Conservation (phyloP, 1,140 invertebrate genomes). For the Parasteatoda tepidariorum region DNA sequence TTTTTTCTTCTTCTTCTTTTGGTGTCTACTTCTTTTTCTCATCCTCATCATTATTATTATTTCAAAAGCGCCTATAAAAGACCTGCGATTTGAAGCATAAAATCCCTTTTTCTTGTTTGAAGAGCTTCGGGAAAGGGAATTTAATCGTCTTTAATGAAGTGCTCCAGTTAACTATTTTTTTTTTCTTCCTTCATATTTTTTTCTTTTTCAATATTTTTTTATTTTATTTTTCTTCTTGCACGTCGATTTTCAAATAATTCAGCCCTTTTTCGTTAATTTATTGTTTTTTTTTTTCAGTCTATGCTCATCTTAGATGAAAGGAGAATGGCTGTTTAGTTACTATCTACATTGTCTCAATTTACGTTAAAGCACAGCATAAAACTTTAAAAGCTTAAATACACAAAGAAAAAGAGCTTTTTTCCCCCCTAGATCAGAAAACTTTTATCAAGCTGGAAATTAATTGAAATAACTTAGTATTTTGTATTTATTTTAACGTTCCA, state of each 20-base stretch:
- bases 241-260: slow-evolving; percentile 39
- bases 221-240: slow-evolving; percentile 3
- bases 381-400: too few species aligned
- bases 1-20: not conserved
- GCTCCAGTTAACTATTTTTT: slow-evolving; percentile 39
- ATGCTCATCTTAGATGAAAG: not conserved
- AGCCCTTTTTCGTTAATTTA: not conserved
- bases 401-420: too few species aligned
- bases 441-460: too few species aligned
- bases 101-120: slow-evolving; percentile 56
- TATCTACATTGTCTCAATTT: not conserved
- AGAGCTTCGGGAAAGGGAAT: slow-evolving; percentile 36
- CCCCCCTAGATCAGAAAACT: too few species aligned
- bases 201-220: too few species aligned
- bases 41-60: slow-evolving; percentile 39
- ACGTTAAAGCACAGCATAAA: too few species aligned
- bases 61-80: slow-evolving; percentile 39
- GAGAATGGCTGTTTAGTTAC: not conserved
- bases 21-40: too few species aligned
- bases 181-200: too few species aligned
- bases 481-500: too few species aligned
- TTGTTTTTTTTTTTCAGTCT: not conserved
- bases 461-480: too few species aligned
- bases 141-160: slow-evolving; percentile 56
- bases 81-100: slow-evolving; percentile 38